Base-by-base conservation (phyloP, 2,888 invertebrate species). In the Rhimphoctona megacephalus region DNA sequence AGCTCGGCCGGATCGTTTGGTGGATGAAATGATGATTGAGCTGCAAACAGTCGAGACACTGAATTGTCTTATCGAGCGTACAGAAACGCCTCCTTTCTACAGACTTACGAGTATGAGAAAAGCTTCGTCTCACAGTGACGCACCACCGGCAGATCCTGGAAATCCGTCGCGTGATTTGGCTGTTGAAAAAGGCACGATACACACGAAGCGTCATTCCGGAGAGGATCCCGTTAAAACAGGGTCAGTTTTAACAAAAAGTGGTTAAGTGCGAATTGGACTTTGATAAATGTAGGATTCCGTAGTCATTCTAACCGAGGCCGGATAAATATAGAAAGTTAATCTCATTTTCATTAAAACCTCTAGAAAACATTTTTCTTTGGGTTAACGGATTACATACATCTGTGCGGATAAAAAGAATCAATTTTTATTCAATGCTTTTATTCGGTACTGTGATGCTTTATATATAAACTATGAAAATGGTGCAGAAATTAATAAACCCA, bases 51-150 rank as follows among this genome's bases (percentile, higher is more conserved):
- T 99, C 33, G 99, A 99, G 95, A 98, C 99, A 0, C 96, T 99
- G 80, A 99, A 98, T 95, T 99, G 99, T 94, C 96, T 98, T 89
- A 98, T 99, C 90, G 99, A 99, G 94, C 96, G 99, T 86, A 99
- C 99, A 0, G 99, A 99, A 95, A 99, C 99, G 0, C 99, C 99
- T 39, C 99, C 99, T 6, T 99, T 99, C 95, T 99, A 99, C 95
- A 96, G 99, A 57, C 96, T 99, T 91, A 99, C 98, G 2, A 97
- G 97, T 90, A 97, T 98, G 97, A 95, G 98, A 73, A 98, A 98
- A 94, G 97, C 98, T 36, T 98, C 98, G 19, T 98, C 98, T 78
- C 97, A 97, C 93, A 97, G 97, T 11, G 95, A 95, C 49, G 94
- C 94, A 74, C 93, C 95, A n/a, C 92, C 95, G 11, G 95, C 94